A percentile compares a stretch with the other conserved stretches of the same genome.
Evolutionary conservation across 1,140 invertebrate genomes (phyloP).

Genomic region (Euwallacea fornicatus): DNA sequence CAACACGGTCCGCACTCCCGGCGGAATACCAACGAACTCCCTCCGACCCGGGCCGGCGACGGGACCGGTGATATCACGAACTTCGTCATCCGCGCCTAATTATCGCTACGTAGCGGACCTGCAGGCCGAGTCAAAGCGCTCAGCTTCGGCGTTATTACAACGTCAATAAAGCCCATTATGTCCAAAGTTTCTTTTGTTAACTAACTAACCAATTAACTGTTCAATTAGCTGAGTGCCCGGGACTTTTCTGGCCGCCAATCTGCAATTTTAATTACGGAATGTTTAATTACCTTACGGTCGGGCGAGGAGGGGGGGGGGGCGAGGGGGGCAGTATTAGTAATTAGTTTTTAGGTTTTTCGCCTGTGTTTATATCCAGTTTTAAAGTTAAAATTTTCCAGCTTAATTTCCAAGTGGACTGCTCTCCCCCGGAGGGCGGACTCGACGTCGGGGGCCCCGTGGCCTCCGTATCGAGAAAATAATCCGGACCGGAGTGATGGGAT

Average conservation of each 20-base stretch:
- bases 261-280: slow-evolving; percentile 5
- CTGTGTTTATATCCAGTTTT: neutral
- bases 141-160: neutral
- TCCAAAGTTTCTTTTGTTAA: slow-evolving; percentile 5
- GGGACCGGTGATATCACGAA: too few relatives aligned
- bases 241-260: neutral
- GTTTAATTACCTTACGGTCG: neutral
- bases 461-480: too few relatives aligned
- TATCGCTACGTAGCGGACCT: too few relatives aligned
- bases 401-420: too few relatives aligned
- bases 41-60: too few relatives aligned
- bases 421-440: too few relatives aligned
- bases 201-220: slow-evolving; percentile 1
- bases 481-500: too few relatives aligned
- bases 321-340: neutral
- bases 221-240: neutral
- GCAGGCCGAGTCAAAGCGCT: neutral
- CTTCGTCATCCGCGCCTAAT: too few relatives aligned
- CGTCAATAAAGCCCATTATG: slow-evolving; percentile 2
- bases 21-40: too few relatives aligned
- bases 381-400: too few relatives aligned
- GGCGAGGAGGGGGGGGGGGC: neutral
- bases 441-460: too few relatives aligned
- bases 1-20: too few relatives aligned
- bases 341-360: neutral